These are phyloP conservation scores for Athripsodes cinereus DNA, from an alignment of 2,888 invertebrate species.

Conservation along the genomic window DNA sequence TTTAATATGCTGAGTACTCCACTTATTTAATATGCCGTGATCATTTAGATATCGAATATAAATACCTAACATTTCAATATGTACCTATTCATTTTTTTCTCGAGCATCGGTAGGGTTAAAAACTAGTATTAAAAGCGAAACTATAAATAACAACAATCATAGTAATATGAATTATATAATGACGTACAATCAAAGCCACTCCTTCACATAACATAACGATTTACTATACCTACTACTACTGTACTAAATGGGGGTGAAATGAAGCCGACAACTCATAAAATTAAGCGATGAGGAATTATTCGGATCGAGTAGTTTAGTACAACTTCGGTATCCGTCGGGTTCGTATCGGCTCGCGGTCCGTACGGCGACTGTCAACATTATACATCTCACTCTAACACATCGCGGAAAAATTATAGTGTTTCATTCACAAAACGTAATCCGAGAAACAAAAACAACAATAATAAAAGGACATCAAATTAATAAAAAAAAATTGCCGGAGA, in stretches of 20 bases:
- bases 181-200: conserved; percentile 20
- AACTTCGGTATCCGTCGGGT: conserved; percentile 50
- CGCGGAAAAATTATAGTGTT: not conserved
- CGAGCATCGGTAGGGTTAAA: not conserved
- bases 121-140: not conserved
- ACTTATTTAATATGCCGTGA: no score
- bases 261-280: conserved; percentile 55
- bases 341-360: conserved; percentile 39
- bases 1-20: no score
- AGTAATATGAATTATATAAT: not conserved
- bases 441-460: no score
- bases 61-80: no score
- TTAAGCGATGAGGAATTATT: conserved; percentile 50
- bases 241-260: conserved; percentile 1
- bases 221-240: no score
- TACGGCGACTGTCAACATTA: not conserved
- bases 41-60: no score
- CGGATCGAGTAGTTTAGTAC: conserved; percentile 44
- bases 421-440: no score
- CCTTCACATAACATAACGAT: not conserved
- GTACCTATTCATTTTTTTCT: no score
- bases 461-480: no score
- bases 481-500: no score
- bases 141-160: not conserved
- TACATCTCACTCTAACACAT: not conserved